phyloP scores from a whole-genome alignment of 1,140 invertebrate species.

The Sesamia nonagrioides region DNA sequence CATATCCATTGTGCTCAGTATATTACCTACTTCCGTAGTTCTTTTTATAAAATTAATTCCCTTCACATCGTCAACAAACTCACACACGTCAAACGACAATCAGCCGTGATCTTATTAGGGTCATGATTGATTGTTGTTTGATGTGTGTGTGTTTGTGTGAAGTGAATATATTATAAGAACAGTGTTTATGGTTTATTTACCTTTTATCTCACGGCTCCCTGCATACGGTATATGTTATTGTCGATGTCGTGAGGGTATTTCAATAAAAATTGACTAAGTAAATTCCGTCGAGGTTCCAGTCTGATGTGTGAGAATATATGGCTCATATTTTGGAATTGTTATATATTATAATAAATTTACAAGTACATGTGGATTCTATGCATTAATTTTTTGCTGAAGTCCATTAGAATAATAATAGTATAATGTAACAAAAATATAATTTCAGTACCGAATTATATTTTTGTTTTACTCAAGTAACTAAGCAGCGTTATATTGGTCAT shows the following conservation, averaged over 20 bases:
- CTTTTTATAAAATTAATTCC: too few species aligned
- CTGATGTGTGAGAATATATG: conserved; percentile 37
- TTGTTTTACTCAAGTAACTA: neutral
- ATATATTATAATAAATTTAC: conserved; percentile 23
- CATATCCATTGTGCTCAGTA: too few species aligned
- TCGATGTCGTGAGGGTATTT: neutral
- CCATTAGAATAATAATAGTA: conserved; percentile 4
- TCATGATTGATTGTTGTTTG: too few species aligned
- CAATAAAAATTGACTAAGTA: conserved; percentile 16
- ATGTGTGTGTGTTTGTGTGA: too few species aligned
- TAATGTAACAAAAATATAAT: conserved; percentile 13
- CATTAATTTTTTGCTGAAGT: neutral
- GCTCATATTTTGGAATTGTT: conserved; percentile 7
- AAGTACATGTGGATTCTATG: conserved; percentile 24
- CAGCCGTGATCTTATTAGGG: too few species aligned
- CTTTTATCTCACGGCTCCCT: too few species aligned
- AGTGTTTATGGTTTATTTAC: too few species aligned
- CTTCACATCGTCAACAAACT: too few species aligned
- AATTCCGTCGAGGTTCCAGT: conserved; percentile 32
- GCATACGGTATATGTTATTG: neutral
- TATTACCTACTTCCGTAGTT: too few species aligned
- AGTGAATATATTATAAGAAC: too few species aligned
- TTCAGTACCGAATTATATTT: neutral
- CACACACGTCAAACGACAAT: too few species aligned
- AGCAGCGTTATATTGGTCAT: neutral